Percentiles rank a stretch among this genome's conserved stretches.
Evolutionary conservation across 2,888 invertebrate species (phyloP).

Genomic region (Leptinotarsa juncta): DNA sequence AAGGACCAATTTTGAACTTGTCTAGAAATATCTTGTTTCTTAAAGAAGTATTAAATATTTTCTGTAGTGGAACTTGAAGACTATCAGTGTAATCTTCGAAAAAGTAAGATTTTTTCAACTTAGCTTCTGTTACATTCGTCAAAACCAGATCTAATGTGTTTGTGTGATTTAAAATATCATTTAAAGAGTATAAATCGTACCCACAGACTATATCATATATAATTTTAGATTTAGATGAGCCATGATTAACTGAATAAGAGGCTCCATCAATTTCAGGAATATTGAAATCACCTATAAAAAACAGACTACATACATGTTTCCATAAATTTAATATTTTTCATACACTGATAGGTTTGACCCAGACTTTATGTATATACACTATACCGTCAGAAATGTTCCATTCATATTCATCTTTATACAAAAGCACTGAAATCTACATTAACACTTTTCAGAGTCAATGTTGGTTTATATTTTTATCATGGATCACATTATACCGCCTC

Average conservation of each 20-base stretch:
- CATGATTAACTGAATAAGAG: too few species aligned
- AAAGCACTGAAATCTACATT: not conserved
- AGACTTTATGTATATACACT: not conserved
- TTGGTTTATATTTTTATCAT: not conserved
- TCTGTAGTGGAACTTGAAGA: not conserved
- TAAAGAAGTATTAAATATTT: not conserved
- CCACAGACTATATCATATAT: not conserved
- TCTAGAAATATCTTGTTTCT: not conserved
- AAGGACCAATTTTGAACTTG: too few species aligned
- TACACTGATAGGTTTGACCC: not conserved
- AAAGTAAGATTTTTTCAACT: not conserved
- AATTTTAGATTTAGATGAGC: not conserved
- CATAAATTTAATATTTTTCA: not conserved
- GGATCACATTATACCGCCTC: not conserved
- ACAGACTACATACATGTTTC: too few species aligned
- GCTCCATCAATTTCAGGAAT: too few species aligned
- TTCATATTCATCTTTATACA: not conserved
- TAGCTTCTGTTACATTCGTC: not conserved
- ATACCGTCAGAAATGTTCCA: not conserved
- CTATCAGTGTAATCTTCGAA: not conserved
- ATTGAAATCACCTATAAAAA: too few species aligned
- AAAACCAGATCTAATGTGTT: not conserved
- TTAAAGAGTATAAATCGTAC: not conserved
- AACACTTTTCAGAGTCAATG: not conserved
- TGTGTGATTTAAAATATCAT: not conserved